phyloP scores from a whole-genome alignment of 1,140 invertebrate genomes.

The Dendroctonus valens region DNA sequence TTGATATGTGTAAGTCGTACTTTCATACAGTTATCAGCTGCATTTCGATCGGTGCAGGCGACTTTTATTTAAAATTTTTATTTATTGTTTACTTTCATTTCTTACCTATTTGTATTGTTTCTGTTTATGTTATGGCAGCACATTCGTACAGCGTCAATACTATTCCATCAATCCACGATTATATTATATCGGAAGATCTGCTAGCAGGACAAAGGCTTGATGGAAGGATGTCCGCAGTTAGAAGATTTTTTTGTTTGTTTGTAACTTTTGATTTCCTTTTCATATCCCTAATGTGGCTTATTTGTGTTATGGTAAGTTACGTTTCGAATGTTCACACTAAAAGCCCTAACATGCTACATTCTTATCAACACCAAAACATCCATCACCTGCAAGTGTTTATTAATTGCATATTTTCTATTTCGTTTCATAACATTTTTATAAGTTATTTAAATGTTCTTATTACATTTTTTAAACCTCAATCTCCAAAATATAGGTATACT shows the following conservation, averaged over 20 bases:
- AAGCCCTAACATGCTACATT: no score
- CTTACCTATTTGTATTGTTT: constrained; percentile 3
- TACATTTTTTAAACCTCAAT: no score
- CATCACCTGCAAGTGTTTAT: no score
- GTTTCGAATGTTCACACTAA: background rate
- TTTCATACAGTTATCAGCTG: no score
- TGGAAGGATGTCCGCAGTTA: constrained; percentile 76
- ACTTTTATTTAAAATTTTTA: no score
- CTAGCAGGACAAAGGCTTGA: constrained; percentile 66
- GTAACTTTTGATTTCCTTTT: constrained; percentile 86
- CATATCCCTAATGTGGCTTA: constrained; percentile 81
- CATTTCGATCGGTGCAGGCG: no score
- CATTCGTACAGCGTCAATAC: constrained; percentile 49
- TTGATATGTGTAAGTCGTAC: background rate
- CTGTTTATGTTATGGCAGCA: constrained; percentile 20
- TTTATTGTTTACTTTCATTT: no score
- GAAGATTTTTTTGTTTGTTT: constrained; percentile 85
- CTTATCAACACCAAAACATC: no score
- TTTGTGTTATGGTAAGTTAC: constrained; percentile 76
- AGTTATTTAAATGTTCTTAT: no score
- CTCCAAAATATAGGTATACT: no score
- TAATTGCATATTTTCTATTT: no score
- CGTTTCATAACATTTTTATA: no score
- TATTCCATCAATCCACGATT: constrained; percentile 43
- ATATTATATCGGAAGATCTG: constrained; percentile 61